Conservation (phyloP, 2,888 invertebrate species). For the Hydraecia micacea region DNA sequence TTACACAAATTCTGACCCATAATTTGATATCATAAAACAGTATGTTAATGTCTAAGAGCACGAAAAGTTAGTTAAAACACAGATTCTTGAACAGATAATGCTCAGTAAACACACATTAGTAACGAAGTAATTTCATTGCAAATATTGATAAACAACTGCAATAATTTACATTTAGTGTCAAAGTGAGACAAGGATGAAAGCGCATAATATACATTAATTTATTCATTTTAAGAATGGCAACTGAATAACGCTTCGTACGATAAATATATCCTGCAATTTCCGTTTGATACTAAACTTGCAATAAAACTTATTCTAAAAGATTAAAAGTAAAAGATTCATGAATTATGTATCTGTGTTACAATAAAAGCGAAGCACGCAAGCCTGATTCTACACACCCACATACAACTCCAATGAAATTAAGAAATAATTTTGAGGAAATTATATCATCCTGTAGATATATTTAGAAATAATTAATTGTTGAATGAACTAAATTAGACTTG, state of each 20-base stretch:
- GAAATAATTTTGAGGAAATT: conserved; percentile 19
- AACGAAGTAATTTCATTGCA: conserved; percentile 58
- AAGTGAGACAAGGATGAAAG: conserved; percentile 63
- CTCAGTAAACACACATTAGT: conserved; percentile 50
- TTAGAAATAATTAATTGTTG: conserved; percentile 12
- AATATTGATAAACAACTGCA: conserved; percentile 61
- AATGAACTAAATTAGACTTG: conserved; percentile 27
- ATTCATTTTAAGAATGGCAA: conserved; percentile 6
- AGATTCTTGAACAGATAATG: conserved; percentile 49
- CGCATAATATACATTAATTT: conserved; percentile 51
- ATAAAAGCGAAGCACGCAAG: conserved; percentile 55
- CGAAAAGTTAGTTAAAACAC: conserved; percentile 58
- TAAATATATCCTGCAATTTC: conserved; percentile 1
- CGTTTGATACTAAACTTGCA: conserved; percentile 17
- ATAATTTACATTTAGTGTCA: conserved; percentile 52
- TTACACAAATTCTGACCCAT: conserved; percentile 78
- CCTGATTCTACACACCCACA: conserved; percentile 38
- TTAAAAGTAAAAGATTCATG: neutral
- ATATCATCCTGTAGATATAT: conserved; percentile 10
- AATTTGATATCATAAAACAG: conserved; percentile 32
- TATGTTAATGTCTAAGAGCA: conserved; percentile 36
- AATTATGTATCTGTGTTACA: conserved; percentile 7
- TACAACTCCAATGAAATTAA: conserved; percentile 64
- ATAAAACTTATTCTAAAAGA: conserved; percentile 20
- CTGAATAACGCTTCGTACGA: neutral